Evolutionary conservation across 2,888 invertebrate species (phyloP), one percentile per base, ranked within the genome.

Genomic region (Suillia variegata): DNA sequence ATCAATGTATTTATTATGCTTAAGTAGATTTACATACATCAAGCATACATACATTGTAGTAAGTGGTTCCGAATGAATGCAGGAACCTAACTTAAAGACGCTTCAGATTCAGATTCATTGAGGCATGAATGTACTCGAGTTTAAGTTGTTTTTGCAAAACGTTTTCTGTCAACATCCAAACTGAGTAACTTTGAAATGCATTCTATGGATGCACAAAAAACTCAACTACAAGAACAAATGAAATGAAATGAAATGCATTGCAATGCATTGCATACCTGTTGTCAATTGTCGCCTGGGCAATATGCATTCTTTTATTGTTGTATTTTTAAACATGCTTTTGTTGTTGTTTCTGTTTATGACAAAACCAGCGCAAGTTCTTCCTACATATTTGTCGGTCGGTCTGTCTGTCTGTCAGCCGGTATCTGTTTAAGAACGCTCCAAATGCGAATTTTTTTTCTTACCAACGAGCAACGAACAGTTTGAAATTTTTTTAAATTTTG

Each of bases 201-300:
- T 47, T 47, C 20, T 10, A 26, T 26, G n/a, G n/a, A n/a, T 26
- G 52, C 31, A 51, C 15, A 31, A 22, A 51, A 31, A 15, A 50
- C 4, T 22, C 18, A 10, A 15, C 6, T 26, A 33, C 24, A 26
- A 51, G 24, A 51, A 18, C 21, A 38, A 49, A 48, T 58, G 58
- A 62, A 63, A 52, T 56, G 59, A 58, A 62, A 58, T n/a, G 58
- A 54, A 61, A 50, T 51, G 26, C 6, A 5, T 6, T 6, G 6
- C 5, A 26, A 26, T 26, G 26, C 26, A 26, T 5, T 38, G 6
- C n/a, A n/a, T 38, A n/a, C 38, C 38, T 38, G 38, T 38, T n/a
- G 38, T 4, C 38, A 38, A 38, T 38, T 38, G 38, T 38, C 38
- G 38, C 38, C 38, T 13, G 6, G 38, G 38, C 38, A n/a, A 13